Percentiles rank a stretch among this genome's conserved stretches.
These are phyloP conservation scores for Clytia hemisphaerica DNA, from an alignment of 30 jellyfish, hydroid and myxozoan species.

Conservation along the genomic window DNA sequence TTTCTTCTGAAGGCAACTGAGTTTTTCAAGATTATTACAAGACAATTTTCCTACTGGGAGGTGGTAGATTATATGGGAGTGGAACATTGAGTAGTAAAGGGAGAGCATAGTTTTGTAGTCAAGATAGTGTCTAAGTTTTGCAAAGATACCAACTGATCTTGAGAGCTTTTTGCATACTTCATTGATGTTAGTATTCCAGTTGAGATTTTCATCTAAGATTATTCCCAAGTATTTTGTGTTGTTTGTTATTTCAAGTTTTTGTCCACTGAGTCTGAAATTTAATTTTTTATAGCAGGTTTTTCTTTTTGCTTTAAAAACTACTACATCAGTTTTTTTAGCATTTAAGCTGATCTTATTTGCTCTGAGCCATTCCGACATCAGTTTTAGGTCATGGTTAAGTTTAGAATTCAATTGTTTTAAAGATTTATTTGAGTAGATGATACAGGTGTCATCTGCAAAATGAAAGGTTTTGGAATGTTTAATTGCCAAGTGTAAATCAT, in stretches of 20 bases:
- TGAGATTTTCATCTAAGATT: neutral
- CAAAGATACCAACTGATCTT: too few relatives aligned
- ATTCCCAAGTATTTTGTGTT: neutral
- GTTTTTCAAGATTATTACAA: too few relatives aligned
- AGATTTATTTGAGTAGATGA: neutral
- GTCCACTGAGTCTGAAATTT: neutral
- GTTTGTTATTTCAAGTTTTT: neutral
- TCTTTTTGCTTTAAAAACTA: neutral
- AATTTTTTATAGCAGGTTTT: neutral
- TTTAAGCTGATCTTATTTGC: neutral
- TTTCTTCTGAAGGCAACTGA: too few relatives aligned
- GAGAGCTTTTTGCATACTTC: neutral
- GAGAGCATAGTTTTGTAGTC: too few relatives aligned
- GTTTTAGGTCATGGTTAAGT: neutral
- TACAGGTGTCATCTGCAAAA: conserved; percentile 3
- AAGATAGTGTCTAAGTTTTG: too few relatives aligned
- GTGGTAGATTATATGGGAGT: too few relatives aligned
- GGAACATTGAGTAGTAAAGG: too few relatives aligned
- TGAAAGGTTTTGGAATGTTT: neutral
- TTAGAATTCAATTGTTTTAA: neutral
- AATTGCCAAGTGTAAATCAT: neutral
- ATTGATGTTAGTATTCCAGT: neutral
- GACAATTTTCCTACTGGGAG: too few relatives aligned
- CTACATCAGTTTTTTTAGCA: neutral
- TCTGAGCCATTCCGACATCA: neutral